phyloP scores from a whole-genome alignment of 2,113 vertebrate species.

The Ailuropoda melanoleuca region DNA sequence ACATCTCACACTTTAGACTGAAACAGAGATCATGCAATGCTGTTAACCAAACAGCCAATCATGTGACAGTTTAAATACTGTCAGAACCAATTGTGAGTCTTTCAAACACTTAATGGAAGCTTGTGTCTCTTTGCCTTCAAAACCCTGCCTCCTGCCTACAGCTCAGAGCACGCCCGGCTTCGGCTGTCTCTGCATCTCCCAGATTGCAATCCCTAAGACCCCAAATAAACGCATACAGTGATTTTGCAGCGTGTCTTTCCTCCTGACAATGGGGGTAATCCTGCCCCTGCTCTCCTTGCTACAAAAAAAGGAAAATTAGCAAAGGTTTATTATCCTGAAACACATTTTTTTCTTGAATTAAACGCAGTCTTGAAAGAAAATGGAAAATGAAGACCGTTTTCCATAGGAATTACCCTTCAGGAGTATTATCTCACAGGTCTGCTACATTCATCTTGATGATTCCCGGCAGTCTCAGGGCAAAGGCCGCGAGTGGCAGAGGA shows the following conservation, averaged over 20 bases:
- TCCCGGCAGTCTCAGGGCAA: background rate
- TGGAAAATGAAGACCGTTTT: background rate
- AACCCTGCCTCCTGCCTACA: background rate
- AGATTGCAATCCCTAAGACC: background rate
- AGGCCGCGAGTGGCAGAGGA: background rate
- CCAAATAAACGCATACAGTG: background rate
- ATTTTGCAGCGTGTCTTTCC: background rate
- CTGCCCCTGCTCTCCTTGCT: background rate
- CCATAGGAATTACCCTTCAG: background rate
- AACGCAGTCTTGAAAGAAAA: background rate
- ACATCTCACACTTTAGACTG: background rate
- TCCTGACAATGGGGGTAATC: background rate
- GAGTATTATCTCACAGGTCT: no score
- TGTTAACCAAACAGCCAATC: background rate
- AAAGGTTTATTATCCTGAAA: background rate
- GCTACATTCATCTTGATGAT: background rate
- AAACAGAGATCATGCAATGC: background rate
- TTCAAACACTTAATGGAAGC: background rate
- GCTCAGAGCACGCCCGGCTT: accelerated
- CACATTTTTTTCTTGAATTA: background rate
- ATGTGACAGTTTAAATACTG: background rate
- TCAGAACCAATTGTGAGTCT: background rate
- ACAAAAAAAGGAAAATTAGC: background rate
- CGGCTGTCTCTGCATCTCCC: background rate
- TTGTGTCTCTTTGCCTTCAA: background rate